Percentiles rank a stretch among this genome's conserved stretches.
Evolutionary conservation across 2,113 vertebrate species (phyloP).

Genomic region (Acrocephalus kingi): DNA sequence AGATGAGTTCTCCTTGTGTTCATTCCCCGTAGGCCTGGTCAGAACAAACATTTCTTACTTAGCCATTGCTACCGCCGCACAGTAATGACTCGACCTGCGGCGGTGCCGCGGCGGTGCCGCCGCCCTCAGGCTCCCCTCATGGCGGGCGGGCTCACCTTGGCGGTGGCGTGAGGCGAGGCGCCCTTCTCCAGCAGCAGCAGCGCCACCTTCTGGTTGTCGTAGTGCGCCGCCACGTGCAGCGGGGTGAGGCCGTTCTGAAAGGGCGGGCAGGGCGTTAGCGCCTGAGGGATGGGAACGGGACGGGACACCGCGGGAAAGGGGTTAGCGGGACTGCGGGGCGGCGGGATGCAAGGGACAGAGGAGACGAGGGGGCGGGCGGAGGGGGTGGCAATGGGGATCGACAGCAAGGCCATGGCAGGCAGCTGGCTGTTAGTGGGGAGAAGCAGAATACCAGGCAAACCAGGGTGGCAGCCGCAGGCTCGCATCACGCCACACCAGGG

Average conservation of each 20-base stretch:
- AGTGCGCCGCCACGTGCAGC: constrained; percentile 96
- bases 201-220: constrained; percentile 99
- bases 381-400: too few relatives aligned
- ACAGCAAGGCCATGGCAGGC: not conserved
- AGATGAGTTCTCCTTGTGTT: not conserved
- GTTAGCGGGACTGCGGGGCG: rapidly evolving
- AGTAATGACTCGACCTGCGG: rapidly evolving
- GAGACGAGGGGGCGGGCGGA: too few relatives aligned
- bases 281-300: not conserved
- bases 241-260: constrained; percentile 96
- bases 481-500: rapidly evolving
- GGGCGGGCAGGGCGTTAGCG: constrained; percentile 36
- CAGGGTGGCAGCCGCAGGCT: not conserved
- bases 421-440: not conserved
- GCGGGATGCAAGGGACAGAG: not conserved
- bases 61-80: rapidly evolving
- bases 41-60: rapidly evolving
- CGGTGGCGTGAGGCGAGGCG: constrained; percentile 88
- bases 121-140: not conserved
- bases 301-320: not conserved
- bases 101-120: rapidly evolving
- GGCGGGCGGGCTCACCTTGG: constrained; percentile 85
- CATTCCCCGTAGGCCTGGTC: rapidly evolving
- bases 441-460: not conserved
- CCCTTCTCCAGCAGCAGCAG: constrained; percentile 95